phyloP scores from a whole-genome alignment of 2,888 invertebrate genomes.

The Hymenopus coronatus region DNA sequence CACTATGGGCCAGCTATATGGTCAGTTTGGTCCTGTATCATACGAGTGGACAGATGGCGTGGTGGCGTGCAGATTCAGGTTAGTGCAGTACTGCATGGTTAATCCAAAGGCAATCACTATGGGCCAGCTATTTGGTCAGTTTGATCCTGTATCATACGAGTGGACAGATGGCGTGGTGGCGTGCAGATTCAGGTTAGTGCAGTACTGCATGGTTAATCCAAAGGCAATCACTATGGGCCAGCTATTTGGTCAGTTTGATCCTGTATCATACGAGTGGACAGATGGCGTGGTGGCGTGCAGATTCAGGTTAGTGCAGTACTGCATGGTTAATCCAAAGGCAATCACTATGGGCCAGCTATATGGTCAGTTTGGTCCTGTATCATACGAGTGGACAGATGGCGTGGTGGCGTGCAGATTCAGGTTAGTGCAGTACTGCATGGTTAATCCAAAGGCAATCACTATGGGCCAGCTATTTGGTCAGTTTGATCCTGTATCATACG shows the following conservation, averaged over 20 bases:
- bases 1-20: constrained; percentile 89
- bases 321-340: constrained; percentile 88
- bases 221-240: no score
- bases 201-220: no score
- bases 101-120: constrained; percentile 88
- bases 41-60: constrained; percentile 92
- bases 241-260: no score
- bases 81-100: background rate
- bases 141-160: constrained; percentile 88
- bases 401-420: constrained; percentile 64
- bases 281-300: no score
- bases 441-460: no score
- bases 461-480: no score
- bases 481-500: no score
- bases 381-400: constrained; percentile 90
- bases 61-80: constrained; percentile 58
- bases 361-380: constrained; percentile 86
- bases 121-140: constrained; percentile 89
- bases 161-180: no score
- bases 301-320: constrained; percentile 70
- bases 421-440: constrained; percentile 34
- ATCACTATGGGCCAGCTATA: constrained; percentile 90
- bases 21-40: constrained; percentile 85
- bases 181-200: no score
- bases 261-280: no score